Percentiles rank a stretch among this genome's conserved stretches.
Conservation (phyloP, 2,797 vertebrate species). For the Botia kubotai region DNA sequence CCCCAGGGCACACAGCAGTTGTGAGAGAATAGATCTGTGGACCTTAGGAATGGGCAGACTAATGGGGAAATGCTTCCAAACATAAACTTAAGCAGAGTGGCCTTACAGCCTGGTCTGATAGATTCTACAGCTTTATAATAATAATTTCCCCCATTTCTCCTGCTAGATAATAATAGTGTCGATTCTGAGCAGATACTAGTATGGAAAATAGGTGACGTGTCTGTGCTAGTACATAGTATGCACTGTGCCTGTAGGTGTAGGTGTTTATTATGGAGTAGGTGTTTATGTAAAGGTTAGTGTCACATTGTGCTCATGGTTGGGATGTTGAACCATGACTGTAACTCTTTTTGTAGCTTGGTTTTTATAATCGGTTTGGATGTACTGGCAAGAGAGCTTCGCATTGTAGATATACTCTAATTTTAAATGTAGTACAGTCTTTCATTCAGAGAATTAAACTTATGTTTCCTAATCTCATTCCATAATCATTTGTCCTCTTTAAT, state of each 20-base stretch:
- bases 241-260: too few species aligned
- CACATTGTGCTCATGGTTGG: not conserved
- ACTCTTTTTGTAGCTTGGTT: not conserved
- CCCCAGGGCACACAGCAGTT: not conserved
- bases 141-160: conserved; percentile 8
- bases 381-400: not conserved
- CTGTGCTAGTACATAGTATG: not conserved
- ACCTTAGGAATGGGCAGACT: not conserved
- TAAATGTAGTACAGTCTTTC: too few species aligned
- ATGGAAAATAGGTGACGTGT: not conserved
- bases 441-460: too few species aligned
- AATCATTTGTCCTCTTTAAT: not conserved
- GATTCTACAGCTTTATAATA: conserved; percentile 8
- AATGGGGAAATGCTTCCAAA: not conserved
- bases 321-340: not conserved
- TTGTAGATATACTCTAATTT: too few species aligned
- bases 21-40: not conserved
- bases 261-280: too few species aligned
- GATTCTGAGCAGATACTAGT: not conserved
- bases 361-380: not conserved
- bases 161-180: not conserved
- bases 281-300: too few species aligned
- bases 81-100: not conserved
- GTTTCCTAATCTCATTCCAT: too few species aligned
- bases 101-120: not conserved